Evolutionary conservation across 2,113 vertebrate species (phyloP).

Genomic region (Entomyzon cyanotis): DNA sequence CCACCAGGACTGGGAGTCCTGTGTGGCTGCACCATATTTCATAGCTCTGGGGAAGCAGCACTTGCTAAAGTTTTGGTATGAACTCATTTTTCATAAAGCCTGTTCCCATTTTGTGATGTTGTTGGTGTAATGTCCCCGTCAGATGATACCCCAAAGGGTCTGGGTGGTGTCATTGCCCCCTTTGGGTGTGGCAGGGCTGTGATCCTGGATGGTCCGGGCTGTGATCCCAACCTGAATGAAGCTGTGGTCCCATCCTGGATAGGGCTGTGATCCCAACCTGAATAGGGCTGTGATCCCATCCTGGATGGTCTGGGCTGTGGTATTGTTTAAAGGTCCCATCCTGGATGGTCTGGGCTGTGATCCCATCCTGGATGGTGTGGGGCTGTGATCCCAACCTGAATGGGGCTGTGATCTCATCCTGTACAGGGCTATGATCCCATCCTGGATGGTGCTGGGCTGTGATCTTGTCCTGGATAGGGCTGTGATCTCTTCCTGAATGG

Average conservation of each 20-base stretch:
- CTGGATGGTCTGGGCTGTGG: background rate
- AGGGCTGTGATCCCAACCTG: accelerated
- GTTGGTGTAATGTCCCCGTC: background rate
- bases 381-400: background rate
- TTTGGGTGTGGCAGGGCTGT: background rate
- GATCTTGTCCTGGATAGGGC: background rate
- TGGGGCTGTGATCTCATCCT: background rate
- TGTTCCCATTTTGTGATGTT: background rate
- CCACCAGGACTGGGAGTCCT: background rate
- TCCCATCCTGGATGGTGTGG: background rate
- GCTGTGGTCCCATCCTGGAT: background rate
- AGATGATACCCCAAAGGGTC: background rate
- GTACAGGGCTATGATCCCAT: background rate
- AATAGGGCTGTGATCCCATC: background rate
- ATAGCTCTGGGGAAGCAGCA: background rate
- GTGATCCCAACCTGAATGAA: background rate
- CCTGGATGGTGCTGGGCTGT: background rate
- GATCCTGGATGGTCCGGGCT: background rate
- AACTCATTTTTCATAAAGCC: background rate
- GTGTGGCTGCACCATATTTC: accelerated
- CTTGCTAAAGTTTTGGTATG: background rate
- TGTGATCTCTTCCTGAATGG: accelerated
- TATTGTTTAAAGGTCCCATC: too few relatives aligned
- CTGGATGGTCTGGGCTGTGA: background rate
- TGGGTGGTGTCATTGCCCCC: background rate